Conservation (phyloP, 2,888 invertebrate genomes). For the Protonemura montana region DNA sequence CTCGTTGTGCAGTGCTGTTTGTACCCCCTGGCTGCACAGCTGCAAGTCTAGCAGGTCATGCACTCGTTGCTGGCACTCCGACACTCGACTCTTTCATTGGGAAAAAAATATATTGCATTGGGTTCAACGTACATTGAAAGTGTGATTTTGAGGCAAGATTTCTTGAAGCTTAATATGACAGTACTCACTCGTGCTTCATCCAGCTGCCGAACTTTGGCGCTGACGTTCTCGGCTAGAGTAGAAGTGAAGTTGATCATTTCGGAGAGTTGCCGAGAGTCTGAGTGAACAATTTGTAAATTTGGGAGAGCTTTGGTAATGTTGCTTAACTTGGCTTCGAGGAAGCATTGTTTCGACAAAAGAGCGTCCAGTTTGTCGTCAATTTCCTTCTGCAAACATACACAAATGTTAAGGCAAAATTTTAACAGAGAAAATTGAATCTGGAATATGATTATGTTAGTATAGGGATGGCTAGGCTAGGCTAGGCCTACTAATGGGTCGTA, state of each 20-base stretch:
- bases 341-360: conserved; percentile 76
- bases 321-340: conserved; percentile 81
- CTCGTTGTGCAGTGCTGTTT: conserved; percentile 90
- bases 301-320: conserved; percentile 82
- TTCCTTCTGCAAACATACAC: conserved; percentile 64
- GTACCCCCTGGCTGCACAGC: conserved; percentile 96
- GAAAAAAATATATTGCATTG: not conserved
- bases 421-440: too few relatives aligned
- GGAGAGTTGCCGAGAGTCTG: conserved; percentile 81
- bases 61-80: conserved; percentile 92
- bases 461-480: too few relatives aligned
- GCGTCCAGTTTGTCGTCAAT: conserved; percentile 75
- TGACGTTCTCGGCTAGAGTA: conserved; percentile 89
- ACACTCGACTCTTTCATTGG: conserved; percentile 78
- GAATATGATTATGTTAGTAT: too few relatives aligned
- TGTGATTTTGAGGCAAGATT: too few relatives aligned
- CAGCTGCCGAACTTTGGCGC: conserved; percentile 91
- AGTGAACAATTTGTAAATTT: conserved; percentile 77
- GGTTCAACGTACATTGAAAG: not conserved
- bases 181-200: conserved; percentile 85
- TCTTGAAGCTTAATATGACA: not conserved
- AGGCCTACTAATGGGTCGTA: too few relatives aligned
- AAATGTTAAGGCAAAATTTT: too few relatives aligned
- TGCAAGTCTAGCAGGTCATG: conserved; percentile 95
- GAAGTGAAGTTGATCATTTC: conserved; percentile 89